Base-by-base conservation (phyloP, 2,888 invertebrate species). In the Ochropleura plecta region DNA sequence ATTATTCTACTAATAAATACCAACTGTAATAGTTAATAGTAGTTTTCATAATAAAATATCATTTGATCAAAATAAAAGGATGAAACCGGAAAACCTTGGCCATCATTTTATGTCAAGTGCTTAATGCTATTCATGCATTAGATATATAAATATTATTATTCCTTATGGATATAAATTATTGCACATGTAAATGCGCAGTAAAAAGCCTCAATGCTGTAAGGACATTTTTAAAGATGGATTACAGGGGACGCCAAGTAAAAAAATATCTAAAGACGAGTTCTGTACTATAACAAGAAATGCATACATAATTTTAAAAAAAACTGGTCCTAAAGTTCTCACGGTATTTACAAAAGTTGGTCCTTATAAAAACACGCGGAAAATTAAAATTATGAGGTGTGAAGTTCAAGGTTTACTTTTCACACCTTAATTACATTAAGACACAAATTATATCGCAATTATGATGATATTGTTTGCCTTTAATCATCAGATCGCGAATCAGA, bases 331-430 rank as follows among this genome's bases (percentile, higher is more conserved):
- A 3, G 8, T 10, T 76, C 18, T 14, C 71, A 57, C 49, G 40
- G 16, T 18, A 57, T 51, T 71, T 48, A 59, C 2, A 64, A 9
- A 62, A 55, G 0, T 40, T 0, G 51, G 14, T 14, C 59, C 48
- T 6, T 4, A n/a, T 20, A 65, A 80, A 78, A 80, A 74, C 8
- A 0, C 1, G 0, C 9, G 8, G 1, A 42, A 55, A 30, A 49
- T 57, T 69, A 79, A 12, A 70, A 79, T 55, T 57, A 78, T n/a
- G 53, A 70, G 53, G 84, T 79, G 73, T 67, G 40, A 59, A 73
- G 49, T 67, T 42, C 57, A 68, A 73, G 53, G 44, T 66, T 70
- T 55, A 60, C 12, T 18, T 79, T 66, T 14, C 42, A 42, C 14
- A 57, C 48, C 42, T 10, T 79, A 72, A 72, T 69, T 69, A 69